phyloP scores from a whole-genome alignment of 2,888 invertebrate genomes.

The Ephialtes manifestator region DNA sequence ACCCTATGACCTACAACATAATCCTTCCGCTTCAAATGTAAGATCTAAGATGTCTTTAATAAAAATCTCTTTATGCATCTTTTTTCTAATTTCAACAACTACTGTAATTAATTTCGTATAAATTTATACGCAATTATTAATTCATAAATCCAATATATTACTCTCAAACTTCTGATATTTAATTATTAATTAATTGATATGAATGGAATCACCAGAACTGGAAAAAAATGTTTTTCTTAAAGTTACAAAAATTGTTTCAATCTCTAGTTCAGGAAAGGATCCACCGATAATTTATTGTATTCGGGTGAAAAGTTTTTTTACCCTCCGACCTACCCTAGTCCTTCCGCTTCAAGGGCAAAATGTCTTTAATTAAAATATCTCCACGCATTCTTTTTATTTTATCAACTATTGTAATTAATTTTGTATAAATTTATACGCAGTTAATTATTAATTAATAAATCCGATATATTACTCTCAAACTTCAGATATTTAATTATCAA shows the following conservation, averaged over 20 bases:
- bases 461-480: no score
- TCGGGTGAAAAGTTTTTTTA: no score
- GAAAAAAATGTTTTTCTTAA: not conserved
- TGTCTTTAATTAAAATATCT: constrained; percentile 18
- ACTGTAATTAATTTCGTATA: not conserved
- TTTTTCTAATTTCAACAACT: constrained; percentile 4
- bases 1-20: constrained; percentile 41
- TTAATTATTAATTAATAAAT: no score
- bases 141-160: no score
- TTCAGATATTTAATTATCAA: no score
- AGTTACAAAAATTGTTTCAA: no score
- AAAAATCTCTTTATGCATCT: not conserved
- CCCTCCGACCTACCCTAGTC: constrained; percentile 37
- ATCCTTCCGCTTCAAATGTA: constrained; percentile 11
- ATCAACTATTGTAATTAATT: not conserved
- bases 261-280: no score
- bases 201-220: no score
- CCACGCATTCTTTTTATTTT: not conserved
- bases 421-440: not conserved
- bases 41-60: constrained; percentile 19
- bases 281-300: no score
- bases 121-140: not conserved
- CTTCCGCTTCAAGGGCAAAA: constrained; percentile 16
- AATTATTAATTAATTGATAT: not conserved
- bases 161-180: no score